These are phyloP conservation scores for Protobothrops flavoviridis DNA, from an alignment of 2,113 vertebrate genomes.

Conservation along the genomic window DNA sequence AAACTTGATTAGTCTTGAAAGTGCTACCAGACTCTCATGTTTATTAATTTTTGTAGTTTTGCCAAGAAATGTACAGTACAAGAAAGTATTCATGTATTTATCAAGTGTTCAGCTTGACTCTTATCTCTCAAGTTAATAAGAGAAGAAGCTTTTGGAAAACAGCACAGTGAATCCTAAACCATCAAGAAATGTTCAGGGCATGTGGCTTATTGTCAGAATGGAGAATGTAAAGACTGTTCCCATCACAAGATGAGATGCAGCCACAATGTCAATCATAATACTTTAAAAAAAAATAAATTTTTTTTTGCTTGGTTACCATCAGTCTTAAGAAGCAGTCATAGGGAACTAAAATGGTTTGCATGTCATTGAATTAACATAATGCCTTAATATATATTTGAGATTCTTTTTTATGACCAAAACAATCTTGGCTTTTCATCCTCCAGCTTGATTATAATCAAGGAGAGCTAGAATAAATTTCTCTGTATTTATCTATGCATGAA, in stretches of 20 bases:
- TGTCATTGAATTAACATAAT: not conserved
- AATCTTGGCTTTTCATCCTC: not conserved
- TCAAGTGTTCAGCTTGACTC: not conserved
- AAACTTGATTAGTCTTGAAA: not conserved
- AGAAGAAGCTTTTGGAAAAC: not conserved
- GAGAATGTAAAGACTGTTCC: not conserved
- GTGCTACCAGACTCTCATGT: not conserved
- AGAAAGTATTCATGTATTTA: not conserved
- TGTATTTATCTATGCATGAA: not conserved
- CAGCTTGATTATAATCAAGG: not conserved
- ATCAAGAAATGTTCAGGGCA: not conserved
- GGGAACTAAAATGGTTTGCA: not conserved
- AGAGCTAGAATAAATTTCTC: not conserved
- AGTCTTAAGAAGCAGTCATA: not conserved
- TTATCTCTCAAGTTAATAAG: not conserved
- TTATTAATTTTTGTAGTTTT: not conserved
- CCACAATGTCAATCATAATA: not conserved
- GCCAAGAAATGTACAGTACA: not conserved
- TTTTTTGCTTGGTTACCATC: not conserved
- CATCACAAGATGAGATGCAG: not conserved
- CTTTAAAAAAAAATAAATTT: not conserved
- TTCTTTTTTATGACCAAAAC: not conserved
- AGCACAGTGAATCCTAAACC: not conserved
- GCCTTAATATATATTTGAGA: not conserved
- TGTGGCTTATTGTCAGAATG: not conserved